Evolutionary conservation across 2,888 invertebrate species (phyloP).

Genomic region (Laothoe populi): DNA sequence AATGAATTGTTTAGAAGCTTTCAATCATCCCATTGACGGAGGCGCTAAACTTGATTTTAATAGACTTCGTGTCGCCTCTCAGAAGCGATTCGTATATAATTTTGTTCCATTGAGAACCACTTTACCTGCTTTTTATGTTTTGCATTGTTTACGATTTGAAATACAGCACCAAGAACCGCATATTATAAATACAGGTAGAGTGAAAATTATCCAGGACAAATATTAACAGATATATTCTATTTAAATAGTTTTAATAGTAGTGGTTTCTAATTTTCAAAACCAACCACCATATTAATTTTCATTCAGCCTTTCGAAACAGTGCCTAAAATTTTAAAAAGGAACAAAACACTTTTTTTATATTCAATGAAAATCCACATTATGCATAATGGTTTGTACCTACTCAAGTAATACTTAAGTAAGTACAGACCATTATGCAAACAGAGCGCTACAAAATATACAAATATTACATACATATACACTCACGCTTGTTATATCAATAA

Average conservation of each 20-base stretch:
- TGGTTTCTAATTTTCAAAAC: not conserved
- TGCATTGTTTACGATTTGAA: conserved; percentile 28
- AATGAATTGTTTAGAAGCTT: conserved; percentile 78
- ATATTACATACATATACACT: too few species aligned
- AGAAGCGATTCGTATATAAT: conserved; percentile 72
- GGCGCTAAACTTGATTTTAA: conserved; percentile 82
- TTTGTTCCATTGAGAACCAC: conserved; percentile 63
- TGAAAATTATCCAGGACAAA: not conserved
- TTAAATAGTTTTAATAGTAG: not conserved
- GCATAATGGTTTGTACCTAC: too few species aligned
- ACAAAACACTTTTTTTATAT: too few species aligned
- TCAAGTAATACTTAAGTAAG: too few species aligned
- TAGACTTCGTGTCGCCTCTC: conserved; percentile 80
- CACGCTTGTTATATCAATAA: too few species aligned
- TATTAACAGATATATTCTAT: not conserved
- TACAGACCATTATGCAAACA: too few species aligned
- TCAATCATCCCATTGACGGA: conserved; percentile 81
- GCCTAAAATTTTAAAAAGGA: too few species aligned
- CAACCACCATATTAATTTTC: too few species aligned
- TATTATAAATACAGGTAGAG: conserved; percentile 12
- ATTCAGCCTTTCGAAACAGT: too few species aligned
- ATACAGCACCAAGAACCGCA: conserved; percentile 25
- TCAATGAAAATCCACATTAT: too few species aligned
- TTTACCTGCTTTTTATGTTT: conserved; percentile 59
- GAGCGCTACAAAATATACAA: too few species aligned